These are phyloP conservation scores for Eupithecia inturbata DNA, from an alignment of 2,888 invertebrate genomes.

Conservation along the genomic window DNA sequence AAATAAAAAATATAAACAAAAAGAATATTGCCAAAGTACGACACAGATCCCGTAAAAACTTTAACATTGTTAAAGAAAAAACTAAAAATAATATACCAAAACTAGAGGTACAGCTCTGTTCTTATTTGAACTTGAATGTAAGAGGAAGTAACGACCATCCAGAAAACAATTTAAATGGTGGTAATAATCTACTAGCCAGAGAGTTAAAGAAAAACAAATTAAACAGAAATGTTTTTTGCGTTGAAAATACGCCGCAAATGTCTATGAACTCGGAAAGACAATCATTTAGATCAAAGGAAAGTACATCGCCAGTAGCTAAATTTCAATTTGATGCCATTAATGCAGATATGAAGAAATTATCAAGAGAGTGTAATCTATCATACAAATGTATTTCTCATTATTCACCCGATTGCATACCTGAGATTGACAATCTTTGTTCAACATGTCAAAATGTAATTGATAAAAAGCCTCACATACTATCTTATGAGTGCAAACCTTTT, in stretches of 20 bases:
- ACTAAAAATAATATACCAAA: background rate
- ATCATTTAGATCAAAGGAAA: background rate
- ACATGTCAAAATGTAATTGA: background rate
- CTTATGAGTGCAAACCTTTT: background rate
- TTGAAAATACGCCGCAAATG: slow-evolving; percentile 45
- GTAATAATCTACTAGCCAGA: slow-evolving; percentile 1
- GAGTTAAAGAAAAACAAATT: background rate
- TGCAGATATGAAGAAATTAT: background rate
- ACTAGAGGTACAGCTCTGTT: background rate
- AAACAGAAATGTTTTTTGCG: slow-evolving; percentile 7
- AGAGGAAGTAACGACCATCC: background rate
- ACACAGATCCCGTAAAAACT: background rate
- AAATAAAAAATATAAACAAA: background rate
- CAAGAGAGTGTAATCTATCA: background rate
- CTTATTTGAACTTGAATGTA: background rate
- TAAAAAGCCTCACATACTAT: background rate
- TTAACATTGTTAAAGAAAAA: background rate
- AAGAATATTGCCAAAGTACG: background rate
- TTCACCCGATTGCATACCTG: background rate
- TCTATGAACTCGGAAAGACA: slow-evolving; percentile 37
- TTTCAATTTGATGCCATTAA: background rate
- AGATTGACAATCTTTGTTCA: background rate
- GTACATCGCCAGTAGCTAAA: background rate
- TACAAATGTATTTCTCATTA: background rate
- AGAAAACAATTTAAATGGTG: background rate